Evolutionary conservation across 2,888 invertebrate genomes (phyloP), one percentile per base, ranked within the genome.

Genomic region (Elmis aenea): DNA sequence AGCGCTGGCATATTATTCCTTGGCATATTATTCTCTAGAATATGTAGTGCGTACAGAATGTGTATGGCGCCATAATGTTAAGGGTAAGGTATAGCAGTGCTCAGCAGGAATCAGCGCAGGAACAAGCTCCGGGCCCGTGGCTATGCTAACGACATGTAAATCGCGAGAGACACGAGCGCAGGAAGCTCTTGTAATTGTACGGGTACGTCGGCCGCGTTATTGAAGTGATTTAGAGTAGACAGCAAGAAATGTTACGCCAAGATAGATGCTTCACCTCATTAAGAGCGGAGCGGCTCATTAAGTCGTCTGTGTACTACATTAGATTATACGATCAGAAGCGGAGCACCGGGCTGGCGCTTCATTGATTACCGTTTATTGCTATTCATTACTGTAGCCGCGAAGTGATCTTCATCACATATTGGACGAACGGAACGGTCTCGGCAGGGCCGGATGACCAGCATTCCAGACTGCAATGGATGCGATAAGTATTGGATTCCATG

Each of bases 401-500:
- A 38, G 25, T 29, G 36, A 39, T 46, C 45, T 42, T 40, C 44
- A 45, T 42, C 38, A 45, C 28, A 20, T 30, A 28, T 36, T 13
- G 20, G 10, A 43, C 33, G 38, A 37, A 37, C 43, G n/a, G n/a
- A 34, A 45, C 38, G 42, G 41, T 37, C 38, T 27, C 26, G 18
- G 25, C 14, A 40, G 31, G 43, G 42, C 26, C 45, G 48, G 50
- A 53, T 36, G 28, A 32, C 45, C 45, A 48, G 42, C 45, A 53
- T 52, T 53, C 51, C 51, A 42, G 48, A 44, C 48, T 51, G 47
- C 52, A 55, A 53, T 52, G 45, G 21, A 55, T 51, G 50, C 51
- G 48, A 55, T 58, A 55, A 57, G 52, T 56, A 57, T 59, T 51
- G 54, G 52, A 57, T 56, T 61, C 53, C 57, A 46, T 50, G 54